Evolutionary conservation across 2,888 invertebrate species (phyloP), one percentile per base, ranked within the genome.

Genomic region (Chloroclystis v-ata): DNA sequence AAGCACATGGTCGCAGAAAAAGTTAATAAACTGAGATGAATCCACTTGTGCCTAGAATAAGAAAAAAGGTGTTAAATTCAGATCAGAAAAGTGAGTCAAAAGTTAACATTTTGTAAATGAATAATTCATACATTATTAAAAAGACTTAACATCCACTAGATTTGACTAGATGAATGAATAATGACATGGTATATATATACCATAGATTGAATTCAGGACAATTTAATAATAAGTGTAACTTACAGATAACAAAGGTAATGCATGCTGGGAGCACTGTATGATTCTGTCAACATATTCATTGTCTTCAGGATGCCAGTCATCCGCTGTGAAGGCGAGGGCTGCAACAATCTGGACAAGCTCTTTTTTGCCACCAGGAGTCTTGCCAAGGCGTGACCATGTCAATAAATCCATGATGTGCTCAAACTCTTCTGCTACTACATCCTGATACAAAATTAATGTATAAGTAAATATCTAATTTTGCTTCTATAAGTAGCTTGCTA

Each of bases 401-500:
- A 98, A 85, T 58, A 97, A 90, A 37, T 93, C 93, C 94, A 98
- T 95, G 49, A 98, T 92, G 52, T 92, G 90, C 63, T 95, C 93
- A 83, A 98, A 97, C 82, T 98, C 98, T 60, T 96, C 95, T 25
- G 96, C 95, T 9, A 94, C 95, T 20, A 96, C 94, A 89, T 96
- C 96, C 92, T 95, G 62, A 56, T 45, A 57, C 43, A 48, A 46
- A 56, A 49, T 25, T 28, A 14, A 13, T 30, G n/a, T 24, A 38
- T n/a, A n/a, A n/a, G n/a, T n/a, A n/a, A n/a, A n/a, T 20, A 10
- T 35, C n/a, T 16, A 12, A 6, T 26, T 20, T 20, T 20, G 20
- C 20, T 4, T 20, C 20, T 20, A 20, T 5, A 4, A 20, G 20
- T 20, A 4, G 5, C 2, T 4, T 20, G 20, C 2, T 20, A 20